A percentile compares a stretch with the other conserved stretches of the same genome.
Conservation (phyloP, 2,888 invertebrate species). For the Idaea aversata region DNA sequence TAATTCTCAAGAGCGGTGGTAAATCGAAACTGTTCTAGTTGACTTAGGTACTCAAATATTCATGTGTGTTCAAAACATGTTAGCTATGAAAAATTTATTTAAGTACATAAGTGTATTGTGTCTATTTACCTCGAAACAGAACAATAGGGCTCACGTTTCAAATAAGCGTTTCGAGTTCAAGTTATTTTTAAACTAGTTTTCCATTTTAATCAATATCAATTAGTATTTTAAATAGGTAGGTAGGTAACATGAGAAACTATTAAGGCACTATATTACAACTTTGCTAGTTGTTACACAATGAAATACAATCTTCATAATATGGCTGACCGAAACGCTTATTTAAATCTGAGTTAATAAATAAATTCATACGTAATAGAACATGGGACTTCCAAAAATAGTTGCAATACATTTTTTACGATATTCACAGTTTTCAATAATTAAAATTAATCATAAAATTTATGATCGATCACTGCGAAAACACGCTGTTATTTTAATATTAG, state of each 20-base stretch:
- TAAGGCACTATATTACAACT: not conserved
- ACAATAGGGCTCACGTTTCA: not conserved
- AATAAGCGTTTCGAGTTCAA: conserved; percentile 1
- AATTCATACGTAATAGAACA: conserved; percentile 31
- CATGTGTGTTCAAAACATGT: conserved; percentile 10
- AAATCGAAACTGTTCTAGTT: not conserved
- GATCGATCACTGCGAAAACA: conserved; percentile 26
- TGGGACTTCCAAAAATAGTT: conserved; percentile 56
- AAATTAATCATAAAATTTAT: conserved; percentile 24
- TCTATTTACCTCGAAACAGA: conserved; percentile 29
- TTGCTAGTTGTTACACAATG: not conserved
- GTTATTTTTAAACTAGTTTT: not conserved
- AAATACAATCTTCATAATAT: not conserved
- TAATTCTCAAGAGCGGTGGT: not conserved
- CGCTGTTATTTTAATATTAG: conserved; percentile 29
- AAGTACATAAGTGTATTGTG: conserved; percentile 21
- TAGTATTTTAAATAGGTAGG: not conserved
- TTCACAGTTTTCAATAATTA: conserved; percentile 49
- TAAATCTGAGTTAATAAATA: conserved; percentile 15
- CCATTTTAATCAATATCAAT: not conserved
- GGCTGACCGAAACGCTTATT: not conserved
- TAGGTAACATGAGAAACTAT: not conserved
- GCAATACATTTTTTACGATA: conserved; percentile 52
- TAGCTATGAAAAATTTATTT: conserved; percentile 11
- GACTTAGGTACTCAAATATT: conserved; percentile 5